These are phyloP conservation scores for Hypanus sabinus DNA, from an alignment of 2,113 vertebrate species.

Conservation along the genomic window DNA sequence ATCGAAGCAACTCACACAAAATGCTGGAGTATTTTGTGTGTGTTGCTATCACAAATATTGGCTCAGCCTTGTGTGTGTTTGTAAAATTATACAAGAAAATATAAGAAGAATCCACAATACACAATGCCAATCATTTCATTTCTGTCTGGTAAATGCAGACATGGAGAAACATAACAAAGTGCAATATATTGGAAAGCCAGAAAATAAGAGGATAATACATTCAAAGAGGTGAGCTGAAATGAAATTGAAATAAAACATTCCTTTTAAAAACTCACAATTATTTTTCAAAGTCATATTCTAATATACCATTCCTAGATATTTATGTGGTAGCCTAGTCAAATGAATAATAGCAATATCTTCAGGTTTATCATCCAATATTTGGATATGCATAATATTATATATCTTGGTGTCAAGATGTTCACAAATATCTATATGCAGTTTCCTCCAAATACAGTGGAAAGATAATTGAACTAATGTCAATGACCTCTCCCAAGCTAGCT, in stretches of 20 bases:
- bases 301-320: neutral
- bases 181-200: neutral
- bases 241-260: neutral
- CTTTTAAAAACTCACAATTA: neutral
- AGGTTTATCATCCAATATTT: neutral
- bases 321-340: neutral
- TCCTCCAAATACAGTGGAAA: too few relatives aligned
- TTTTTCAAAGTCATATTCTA: neutral
- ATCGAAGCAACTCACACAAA: too few relatives aligned
- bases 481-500: too few relatives aligned
- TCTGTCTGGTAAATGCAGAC: neutral
- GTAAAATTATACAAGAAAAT: too few relatives aligned
- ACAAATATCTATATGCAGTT: too few relatives aligned
- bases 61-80: too few relatives aligned
- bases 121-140: neutral
- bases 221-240: neutral
- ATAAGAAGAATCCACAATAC: too few relatives aligned
- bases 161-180: neutral
- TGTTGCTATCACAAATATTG: too few relatives aligned
- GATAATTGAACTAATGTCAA: too few relatives aligned
- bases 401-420: neutral
- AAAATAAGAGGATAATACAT: neutral
- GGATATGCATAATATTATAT: neutral
- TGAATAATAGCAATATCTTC: neutral
- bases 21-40: too few relatives aligned